phyloP scores from a whole-genome alignment of 2,888 invertebrate genomes.

The Netelia virgata region DNA sequence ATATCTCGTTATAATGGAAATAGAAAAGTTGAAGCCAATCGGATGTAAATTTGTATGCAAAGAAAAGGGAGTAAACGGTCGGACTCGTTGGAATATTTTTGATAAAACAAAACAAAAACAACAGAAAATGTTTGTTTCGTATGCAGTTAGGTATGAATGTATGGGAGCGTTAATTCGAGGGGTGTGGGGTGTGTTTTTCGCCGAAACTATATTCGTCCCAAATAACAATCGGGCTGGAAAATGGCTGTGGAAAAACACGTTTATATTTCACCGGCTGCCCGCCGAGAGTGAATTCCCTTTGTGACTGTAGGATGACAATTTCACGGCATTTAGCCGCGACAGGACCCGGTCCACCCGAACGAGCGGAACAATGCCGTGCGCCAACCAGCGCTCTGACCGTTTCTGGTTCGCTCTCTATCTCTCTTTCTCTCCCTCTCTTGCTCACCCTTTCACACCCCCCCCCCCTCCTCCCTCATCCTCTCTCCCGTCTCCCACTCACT shows the following conservation, averaged over 20 bases:
- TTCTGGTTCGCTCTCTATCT: slow-evolving; percentile 60
- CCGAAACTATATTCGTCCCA: slow-evolving; percentile 74
- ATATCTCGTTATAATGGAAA: no score
- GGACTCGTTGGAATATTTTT: no score
- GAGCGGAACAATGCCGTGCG: slow-evolving; percentile 77
- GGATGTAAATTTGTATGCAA: no score
- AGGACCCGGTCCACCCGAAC: slow-evolving; percentile 77
- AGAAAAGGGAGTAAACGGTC: no score
- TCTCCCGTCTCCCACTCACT: slow-evolving; percentile 11
- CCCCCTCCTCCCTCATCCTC: slow-evolving; percentile 4
- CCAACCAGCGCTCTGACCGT: slow-evolving; percentile 60
- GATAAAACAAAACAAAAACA: no score
- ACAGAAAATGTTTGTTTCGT: neutral
- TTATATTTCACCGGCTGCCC: slow-evolving; percentile 80
- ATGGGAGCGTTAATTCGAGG: slow-evolving; percentile 48
- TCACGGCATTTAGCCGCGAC: slow-evolving; percentile 83
- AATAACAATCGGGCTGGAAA: slow-evolving; percentile 81
- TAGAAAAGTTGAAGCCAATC: no score
- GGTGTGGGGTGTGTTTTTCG: slow-evolving; percentile 34
- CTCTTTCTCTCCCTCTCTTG: slow-evolving; percentile 19
- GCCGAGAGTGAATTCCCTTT: slow-evolving; percentile 81
- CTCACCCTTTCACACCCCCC: slow-evolving; percentile 34
- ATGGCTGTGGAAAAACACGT: slow-evolving; percentile 79
- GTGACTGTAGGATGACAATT: slow-evolving; percentile 83
- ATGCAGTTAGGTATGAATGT: neutral